Percentiles rank a stretch among this genome's conserved stretches.
Evolutionary conservation across 2,888 invertebrate species (phyloP).

Genomic region (Himalopsyche anomala): DNA sequence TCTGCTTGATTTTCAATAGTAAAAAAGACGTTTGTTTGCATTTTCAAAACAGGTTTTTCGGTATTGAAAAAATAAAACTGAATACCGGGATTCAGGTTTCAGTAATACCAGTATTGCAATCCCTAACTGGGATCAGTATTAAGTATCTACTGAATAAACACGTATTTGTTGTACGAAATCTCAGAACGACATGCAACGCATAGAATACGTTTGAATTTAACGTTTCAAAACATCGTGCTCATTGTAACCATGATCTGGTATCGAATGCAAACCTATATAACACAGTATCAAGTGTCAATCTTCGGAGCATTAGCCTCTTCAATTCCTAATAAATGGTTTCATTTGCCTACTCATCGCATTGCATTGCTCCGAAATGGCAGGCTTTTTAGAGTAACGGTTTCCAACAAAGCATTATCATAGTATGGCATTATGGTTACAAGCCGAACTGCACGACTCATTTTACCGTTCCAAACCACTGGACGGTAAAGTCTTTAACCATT

Average conservation of each 20-base stretch:
- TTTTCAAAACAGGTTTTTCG: too few species aligned
- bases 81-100: too few species aligned
- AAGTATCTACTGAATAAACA: too few species aligned
- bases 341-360: background rate
- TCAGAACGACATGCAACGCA: too few species aligned
- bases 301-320: slow-evolving; percentile 21
- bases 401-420: background rate
- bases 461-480: slow-evolving; percentile 40
- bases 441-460: slow-evolving; percentile 11
- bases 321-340: background rate
- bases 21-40: too few species aligned
- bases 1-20: too few species aligned
- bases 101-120: too few species aligned
- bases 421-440: slow-evolving; percentile 26
- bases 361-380: background rate
- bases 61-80: too few species aligned
- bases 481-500: slow-evolving; percentile 1
- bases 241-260: background rate
- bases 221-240: too few species aligned
- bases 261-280: background rate
- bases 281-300: slow-evolving; percentile 3
- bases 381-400: slow-evolving; percentile 12
- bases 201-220: too few species aligned
- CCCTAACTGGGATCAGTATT: too few species aligned
- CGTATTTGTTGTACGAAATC: too few species aligned